phyloP scores from a whole-genome alignment of 2,888 invertebrate genomes.

The Halocaridina rubra region DNA sequence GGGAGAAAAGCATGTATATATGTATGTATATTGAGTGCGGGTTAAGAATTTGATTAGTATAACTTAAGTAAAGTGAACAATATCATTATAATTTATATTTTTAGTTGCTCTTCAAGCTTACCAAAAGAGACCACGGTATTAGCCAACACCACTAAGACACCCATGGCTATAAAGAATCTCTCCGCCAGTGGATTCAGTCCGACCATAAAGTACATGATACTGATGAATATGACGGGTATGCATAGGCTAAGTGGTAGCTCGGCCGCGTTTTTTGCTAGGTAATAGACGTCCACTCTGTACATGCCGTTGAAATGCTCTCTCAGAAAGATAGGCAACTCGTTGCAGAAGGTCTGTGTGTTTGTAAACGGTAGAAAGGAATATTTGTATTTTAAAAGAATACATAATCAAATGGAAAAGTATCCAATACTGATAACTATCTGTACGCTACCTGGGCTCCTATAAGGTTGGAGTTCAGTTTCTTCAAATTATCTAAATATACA shows the following conservation, averaged over 20 bases:
- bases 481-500: too few species aligned
- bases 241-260: conserved; percentile 86
- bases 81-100: too few species aligned
- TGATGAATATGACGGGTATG: conserved; percentile 71
- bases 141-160: conserved; percentile 82
- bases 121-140: conserved; percentile 76
- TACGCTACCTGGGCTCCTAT: too few species aligned
- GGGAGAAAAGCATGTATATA: too few species aligned
- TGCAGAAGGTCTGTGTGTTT: not conserved
- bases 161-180: conserved; percentile 75
- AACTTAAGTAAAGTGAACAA: too few species aligned
- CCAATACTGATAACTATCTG: too few species aligned
- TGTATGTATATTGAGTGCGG: too few species aligned
- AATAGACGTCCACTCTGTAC: conserved; percentile 91
- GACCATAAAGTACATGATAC: conserved; percentile 88
- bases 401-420: too few species aligned
- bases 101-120: too few species aligned
- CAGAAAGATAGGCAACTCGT: conserved; percentile 84
- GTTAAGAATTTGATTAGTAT: too few species aligned
- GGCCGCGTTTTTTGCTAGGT: conserved; percentile 88
- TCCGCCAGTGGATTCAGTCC: conserved; percentile 79
- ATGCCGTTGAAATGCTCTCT: conserved; percentile 89
- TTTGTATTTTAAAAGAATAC: too few species aligned
- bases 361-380: not conserved
- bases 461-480: too few species aligned